A percentile compares a stretch with the other conserved stretches of the same genome.
Evolutionary conservation across 2,888 invertebrate genomes (phyloP).

Genomic region (Macaria notata): DNA sequence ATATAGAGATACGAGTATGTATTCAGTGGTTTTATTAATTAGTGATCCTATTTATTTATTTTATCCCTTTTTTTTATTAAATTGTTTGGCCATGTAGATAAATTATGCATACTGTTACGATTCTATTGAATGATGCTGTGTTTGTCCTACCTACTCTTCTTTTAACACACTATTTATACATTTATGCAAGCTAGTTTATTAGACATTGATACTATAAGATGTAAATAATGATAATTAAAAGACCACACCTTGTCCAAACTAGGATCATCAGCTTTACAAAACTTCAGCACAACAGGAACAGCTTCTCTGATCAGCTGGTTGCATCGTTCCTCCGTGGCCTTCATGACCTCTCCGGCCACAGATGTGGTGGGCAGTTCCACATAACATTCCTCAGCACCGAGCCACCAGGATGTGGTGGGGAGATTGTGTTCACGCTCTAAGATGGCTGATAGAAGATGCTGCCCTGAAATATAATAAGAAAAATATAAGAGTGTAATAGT

Average conservation of each 20-base stretch:
- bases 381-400: conserved; percentile 87
- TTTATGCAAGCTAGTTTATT: too few species aligned
- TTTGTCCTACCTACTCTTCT: too few species aligned
- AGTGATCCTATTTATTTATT: too few species aligned
- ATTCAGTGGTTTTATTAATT: too few species aligned
- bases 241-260: conserved; percentile 69
- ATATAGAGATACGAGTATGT: too few species aligned
- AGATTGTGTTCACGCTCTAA: conserved; percentile 86
- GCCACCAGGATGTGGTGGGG: conserved; percentile 91
- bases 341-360: conserved; percentile 76
- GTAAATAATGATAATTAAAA: too few species aligned
- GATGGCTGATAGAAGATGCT: conserved; percentile 91
- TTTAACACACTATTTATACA: too few species aligned
- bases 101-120: too few species aligned
- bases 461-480: conserved; percentile 74
- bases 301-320: conserved; percentile 87
- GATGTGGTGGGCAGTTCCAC: conserved; percentile 85
- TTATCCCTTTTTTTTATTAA: too few species aligned
- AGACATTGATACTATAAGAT: too few species aligned
- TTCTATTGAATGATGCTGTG: too few species aligned
- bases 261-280: conserved; percentile 84
- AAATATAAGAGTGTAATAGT: neutral
- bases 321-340: conserved; percentile 82
- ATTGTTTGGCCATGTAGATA: too few species aligned
- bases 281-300: conserved; percentile 83